Evolutionary conservation across 2,888 invertebrate genomes (phyloP).

Genomic region (Autographa gamma): DNA sequence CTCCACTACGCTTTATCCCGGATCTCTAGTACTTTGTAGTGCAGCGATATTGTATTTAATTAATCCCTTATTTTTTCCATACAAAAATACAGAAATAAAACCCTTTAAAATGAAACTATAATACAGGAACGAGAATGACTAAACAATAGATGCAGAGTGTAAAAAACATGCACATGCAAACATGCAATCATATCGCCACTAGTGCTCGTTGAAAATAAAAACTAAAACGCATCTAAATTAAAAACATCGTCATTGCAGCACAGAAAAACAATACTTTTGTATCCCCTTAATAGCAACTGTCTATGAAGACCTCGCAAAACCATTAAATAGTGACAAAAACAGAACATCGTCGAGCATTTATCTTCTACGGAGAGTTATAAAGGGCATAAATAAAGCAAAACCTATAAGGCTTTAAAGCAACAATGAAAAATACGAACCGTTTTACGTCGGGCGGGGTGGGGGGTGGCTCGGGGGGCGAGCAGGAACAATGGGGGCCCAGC

Average conservation of each 20-base stretch:
- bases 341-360: constrained; percentile 83
- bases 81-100: background rate
- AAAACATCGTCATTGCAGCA: background rate
- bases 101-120: background rate
- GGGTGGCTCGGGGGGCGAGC: constrained; percentile 69
- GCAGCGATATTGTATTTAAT: background rate
- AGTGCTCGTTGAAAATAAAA: background rate
- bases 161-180: background rate
- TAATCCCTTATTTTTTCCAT: background rate
- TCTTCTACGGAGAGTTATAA: constrained; percentile 84
- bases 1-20: constrained; percentile 22
- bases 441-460: constrained; percentile 78
- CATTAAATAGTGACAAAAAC: constrained; percentile 80
- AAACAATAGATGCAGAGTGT: background rate
- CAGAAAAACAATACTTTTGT: constrained; percentile 5
- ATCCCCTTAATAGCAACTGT: constrained; percentile 12
- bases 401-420: constrained; percentile 88
- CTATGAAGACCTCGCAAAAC: constrained; percentile 55
- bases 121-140: background rate
- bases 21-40: background rate
- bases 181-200: background rate
- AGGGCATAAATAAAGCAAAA: constrained; percentile 87
- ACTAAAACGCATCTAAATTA: background rate
- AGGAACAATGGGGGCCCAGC: constrained; percentile 82
- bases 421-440: constrained; percentile 89